A percentile compares a stretch with the other conserved stretches of the same genome.
Conservation (phyloP, 2,888 invertebrate genomes). For the Rotaria socialis region DNA sequence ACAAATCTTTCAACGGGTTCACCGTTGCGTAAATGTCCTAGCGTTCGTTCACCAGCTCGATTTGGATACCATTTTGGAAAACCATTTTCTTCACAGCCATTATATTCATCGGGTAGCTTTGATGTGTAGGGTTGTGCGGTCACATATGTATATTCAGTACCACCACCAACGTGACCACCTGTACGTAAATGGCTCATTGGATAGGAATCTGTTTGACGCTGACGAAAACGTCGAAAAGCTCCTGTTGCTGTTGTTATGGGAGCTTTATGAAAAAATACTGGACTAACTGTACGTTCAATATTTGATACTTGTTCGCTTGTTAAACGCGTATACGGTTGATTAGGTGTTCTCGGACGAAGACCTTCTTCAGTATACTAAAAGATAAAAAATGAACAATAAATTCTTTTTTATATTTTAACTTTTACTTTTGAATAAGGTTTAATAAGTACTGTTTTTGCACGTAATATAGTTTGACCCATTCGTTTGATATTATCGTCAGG, state of each 20-base stretch:
- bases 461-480: not conserved
- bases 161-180: constrained; percentile 48
- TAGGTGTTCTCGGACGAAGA: constrained; percentile 53
- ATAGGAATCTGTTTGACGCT: constrained; percentile 51
- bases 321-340: constrained; percentile 55
- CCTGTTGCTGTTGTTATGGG: constrained; percentile 47
- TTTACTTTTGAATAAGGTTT: constrained; percentile 20
- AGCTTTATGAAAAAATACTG: constrained; percentile 36
- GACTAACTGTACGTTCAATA: constrained; percentile 50
- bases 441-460: not conserved
- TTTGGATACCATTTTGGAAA: constrained; percentile 57
- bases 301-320: constrained; percentile 55
- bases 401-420: not conserved
- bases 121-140: constrained; percentile 52
- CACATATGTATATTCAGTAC: constrained; percentile 53
- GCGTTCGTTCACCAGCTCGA: constrained; percentile 52
- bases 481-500: not conserved
- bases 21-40: constrained; percentile 48
- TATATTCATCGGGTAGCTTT: constrained; percentile 52
- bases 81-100: constrained; percentile 54
- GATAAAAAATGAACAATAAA: too few species aligned
- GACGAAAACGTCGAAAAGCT: constrained; percentile 50
- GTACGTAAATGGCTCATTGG: constrained; percentile 52
- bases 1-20: constrained; percentile 55
- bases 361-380: constrained; percentile 42